These are phyloP conservation scores for Lateolabrax maculatus DNA, from an alignment of 2,797 vertebrate species.

Conservation along the genomic window DNA sequence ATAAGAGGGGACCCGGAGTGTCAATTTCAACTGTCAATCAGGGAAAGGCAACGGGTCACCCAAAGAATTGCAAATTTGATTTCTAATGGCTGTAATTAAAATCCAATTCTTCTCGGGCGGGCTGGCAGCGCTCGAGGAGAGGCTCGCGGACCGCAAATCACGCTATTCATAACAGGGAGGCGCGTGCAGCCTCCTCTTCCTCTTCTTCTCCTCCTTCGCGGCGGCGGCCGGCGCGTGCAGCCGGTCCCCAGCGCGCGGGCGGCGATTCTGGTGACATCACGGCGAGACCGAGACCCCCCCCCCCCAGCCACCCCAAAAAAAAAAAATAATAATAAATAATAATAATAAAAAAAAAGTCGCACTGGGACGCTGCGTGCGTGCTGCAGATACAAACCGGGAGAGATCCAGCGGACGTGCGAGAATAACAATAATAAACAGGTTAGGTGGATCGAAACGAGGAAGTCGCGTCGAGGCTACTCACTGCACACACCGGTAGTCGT, in stretches of 20 bases:
- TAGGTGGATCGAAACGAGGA: too few relatives aligned
- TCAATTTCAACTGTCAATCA: slow-evolving; percentile 99
- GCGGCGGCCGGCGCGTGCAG: slow-evolving; percentile 76
- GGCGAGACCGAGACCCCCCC: too few relatives aligned
- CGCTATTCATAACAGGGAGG: slow-evolving; percentile 80
- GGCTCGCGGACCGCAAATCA: slow-evolving; percentile 85
- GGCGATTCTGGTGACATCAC: slow-evolving; percentile 80
- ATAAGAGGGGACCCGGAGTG: slow-evolving; percentile 96
- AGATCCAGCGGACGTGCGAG: background rate
- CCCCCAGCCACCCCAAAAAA: too few relatives aligned
- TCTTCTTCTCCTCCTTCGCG: too few relatives aligned
- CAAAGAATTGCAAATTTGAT: slow-evolving; percentile 98
- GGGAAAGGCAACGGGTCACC: slow-evolving; percentile 90
- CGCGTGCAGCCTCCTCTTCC: slow-evolving; percentile 66
- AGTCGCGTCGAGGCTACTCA: too few relatives aligned
- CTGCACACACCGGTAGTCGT: background rate
- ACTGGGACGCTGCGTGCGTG: slow-evolving; percentile 31
- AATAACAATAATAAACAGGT: too few relatives aligned
- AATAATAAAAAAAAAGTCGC: slow-evolving; percentile 64
- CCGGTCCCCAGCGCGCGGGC: slow-evolving; percentile 77
- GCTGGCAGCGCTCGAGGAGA: slow-evolving; percentile 81
- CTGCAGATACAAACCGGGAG: slow-evolving; percentile 21
- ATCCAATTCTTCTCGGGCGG: slow-evolving; percentile 90
- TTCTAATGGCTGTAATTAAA: slow-evolving; percentile 99
- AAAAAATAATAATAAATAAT: too few relatives aligned